Evolutionary conservation across 2,113 vertebrate genomes (phyloP).

Genomic region (Myrmecobius fasciatus): DNA sequence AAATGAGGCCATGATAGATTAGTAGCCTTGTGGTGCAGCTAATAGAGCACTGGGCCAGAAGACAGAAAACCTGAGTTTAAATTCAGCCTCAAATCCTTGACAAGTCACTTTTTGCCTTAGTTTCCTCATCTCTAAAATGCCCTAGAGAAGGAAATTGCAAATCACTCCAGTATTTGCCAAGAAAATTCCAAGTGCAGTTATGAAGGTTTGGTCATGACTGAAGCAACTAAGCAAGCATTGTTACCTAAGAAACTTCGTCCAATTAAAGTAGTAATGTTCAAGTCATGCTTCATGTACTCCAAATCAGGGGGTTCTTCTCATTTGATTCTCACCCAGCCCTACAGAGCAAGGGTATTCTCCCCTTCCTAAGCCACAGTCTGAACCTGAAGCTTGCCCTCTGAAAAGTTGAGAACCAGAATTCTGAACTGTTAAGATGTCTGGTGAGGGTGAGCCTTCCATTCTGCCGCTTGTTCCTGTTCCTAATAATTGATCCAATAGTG

Average conservation of each 20-base stretch:
- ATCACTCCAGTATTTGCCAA: no score
- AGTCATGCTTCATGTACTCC: neutral
- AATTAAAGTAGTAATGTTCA: neutral
- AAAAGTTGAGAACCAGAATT: neutral
- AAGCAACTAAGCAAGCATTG: no score
- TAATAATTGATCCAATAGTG: no score
- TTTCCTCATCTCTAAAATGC: neutral
- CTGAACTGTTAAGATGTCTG: neutral
- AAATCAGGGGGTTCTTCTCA: neutral
- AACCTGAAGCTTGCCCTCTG: neutral
- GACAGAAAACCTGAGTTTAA: no score
- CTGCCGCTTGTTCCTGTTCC: neutral
- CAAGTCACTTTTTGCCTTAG: neutral
- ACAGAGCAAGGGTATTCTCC: neutral
- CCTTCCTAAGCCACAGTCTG: neutral
- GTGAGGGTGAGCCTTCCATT: neutral
- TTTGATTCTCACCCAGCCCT: neutral
- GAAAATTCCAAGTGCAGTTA: no score
- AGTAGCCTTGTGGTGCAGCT: no score
- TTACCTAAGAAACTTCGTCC: neutral
- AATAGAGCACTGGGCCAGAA: no score
- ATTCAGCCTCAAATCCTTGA: no score
- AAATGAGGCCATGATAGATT: no score
- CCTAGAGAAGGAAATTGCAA: neutral
- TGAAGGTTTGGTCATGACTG: no score